Evolutionary conservation across 2,888 invertebrate genomes (phyloP).

Genomic region (Clistopyga incitator): DNA sequence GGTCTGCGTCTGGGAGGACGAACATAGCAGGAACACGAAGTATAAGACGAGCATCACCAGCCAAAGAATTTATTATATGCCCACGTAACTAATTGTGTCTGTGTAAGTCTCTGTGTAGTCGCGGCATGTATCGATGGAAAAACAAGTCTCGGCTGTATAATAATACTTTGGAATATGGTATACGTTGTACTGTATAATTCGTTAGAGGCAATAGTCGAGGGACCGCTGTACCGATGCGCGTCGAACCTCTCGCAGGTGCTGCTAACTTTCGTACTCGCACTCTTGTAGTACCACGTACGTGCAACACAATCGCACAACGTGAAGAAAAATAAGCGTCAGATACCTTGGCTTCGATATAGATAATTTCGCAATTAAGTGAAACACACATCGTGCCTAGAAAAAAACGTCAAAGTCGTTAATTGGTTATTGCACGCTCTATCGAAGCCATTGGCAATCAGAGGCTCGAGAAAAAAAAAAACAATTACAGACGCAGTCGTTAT

Average conservation of each 20-base stretch:
- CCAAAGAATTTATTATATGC: conserved; percentile 63
- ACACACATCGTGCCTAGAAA: conserved; percentile 35
- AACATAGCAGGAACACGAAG: conserved; percentile 20
- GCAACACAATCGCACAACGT: conserved; percentile 11
- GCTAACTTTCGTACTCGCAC: conserved; percentile 50
- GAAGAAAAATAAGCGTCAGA: conserved; percentile 25
- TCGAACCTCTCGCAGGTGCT: conserved; percentile 60
- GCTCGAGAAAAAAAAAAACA: neutral
- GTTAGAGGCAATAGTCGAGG: conserved; percentile 51
- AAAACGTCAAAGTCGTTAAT: conserved; percentile 44
- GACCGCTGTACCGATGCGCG: conserved; percentile 64
- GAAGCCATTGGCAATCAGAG: conserved; percentile 23
- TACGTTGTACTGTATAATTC: conserved; percentile 55
- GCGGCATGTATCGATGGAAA: conserved; percentile 6
- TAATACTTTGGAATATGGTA: conserved; percentile 36
- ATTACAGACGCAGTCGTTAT: neutral
- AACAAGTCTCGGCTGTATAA: conserved; percentile 48
- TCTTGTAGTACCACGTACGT: conserved; percentile 6
- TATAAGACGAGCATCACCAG: conserved; percentile 42
- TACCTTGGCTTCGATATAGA: conserved; percentile 37
- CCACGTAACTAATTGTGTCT: conserved; percentile 61
- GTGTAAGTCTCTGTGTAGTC: conserved; percentile 24
- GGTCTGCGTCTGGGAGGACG: conserved; percentile 16
- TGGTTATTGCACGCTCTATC: conserved; percentile 52
- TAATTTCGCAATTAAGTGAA: conserved; percentile 62